Evolutionary conservation across 2,113 vertebrate species (phyloP).

Genomic region (Sinocyclocheilus rhinocerous): DNA sequence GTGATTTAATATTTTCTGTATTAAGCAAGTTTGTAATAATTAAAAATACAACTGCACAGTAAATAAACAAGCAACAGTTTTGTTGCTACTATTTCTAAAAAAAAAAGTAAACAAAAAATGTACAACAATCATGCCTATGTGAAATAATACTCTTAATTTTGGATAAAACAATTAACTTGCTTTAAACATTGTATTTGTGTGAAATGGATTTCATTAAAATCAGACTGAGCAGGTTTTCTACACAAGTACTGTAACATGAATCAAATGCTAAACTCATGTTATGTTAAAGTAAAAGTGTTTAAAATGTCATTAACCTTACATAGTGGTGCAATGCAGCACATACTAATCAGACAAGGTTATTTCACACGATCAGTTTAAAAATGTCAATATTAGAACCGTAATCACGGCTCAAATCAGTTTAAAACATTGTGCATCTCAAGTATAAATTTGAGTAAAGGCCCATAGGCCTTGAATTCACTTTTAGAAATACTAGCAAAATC

Average conservation of each 20-base stretch:
- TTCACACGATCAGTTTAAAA: conserved; percentile 73
- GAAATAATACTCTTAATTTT: background rate
- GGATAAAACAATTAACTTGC: background rate
- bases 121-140: background rate
- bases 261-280: conserved; percentile 14
- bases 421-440: conserved; percentile 61
- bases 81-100: background rate
- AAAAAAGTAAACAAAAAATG: background rate
- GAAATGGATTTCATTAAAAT: background rate
- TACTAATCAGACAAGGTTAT: conserved; percentile 92
- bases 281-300: conserved; percentile 55
- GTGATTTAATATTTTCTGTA: too few relatives aligned
- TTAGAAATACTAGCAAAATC: conserved; percentile 88
- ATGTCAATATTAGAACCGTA: conserved; percentile 54
- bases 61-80: background rate
- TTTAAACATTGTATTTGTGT: background rate
- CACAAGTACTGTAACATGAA: background rate
- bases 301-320: conserved; percentile 82
- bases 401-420: conserved; percentile 53
- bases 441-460: conserved; percentile 80
- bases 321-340: conserved; percentile 99
- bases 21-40: background rate
- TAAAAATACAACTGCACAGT: background rate
- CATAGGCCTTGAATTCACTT: conserved; percentile 82
- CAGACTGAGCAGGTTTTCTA: background rate